Evolutionary conservation across 2,888 invertebrate species (phyloP), one percentile per base, ranked within the genome.

Genomic region (Drosophila affinis): DNA sequence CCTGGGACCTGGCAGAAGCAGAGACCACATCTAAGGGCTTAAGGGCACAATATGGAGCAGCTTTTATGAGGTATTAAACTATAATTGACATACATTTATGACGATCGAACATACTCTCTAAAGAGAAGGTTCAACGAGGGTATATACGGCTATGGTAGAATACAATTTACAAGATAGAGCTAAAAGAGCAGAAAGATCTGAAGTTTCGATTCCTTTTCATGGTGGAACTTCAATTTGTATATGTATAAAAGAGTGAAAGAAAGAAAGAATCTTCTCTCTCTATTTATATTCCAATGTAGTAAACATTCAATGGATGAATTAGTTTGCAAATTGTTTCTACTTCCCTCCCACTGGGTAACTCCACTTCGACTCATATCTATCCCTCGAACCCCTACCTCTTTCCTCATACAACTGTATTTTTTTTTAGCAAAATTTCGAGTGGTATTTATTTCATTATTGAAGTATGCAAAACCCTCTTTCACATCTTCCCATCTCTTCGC

Each of bases 1-100:
- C 75, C 86, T 85, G 87, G 63, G 65, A 71, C 55, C 71, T 62
- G 39, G 39, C 34, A 62, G 44, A 64, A 67, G 46, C 60, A 59
- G 44, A 45, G 70, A 73, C 81, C 49, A 52, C 55, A 72, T 53
- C 39, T 21, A 51, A 53, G 52, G 46, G 34, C 60, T 59, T 59
- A 49, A 34, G 75, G 59, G 45, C 67, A 70, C 39, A 52, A 70
- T 57, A 60, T 71, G 67, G 48, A 48, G 56, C 68, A 57, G 72
- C 72, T 67, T 74, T 72, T 65, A 67, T 46, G 55, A 24, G 55
- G 55, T 48, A 72, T 65, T 74, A 54, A 39, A 74, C 54, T 48
- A 44, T 59, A 74, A 72, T 74, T 74, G 67, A 67, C 51, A 69
- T 46, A 51, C 45, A 69, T 58, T 69, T 57, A 17, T 46, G 44